These are phyloP conservation scores for Siniperca undulata DNA, from an alignment of 2,797 vertebrate species.

Conservation along the genomic window DNA sequence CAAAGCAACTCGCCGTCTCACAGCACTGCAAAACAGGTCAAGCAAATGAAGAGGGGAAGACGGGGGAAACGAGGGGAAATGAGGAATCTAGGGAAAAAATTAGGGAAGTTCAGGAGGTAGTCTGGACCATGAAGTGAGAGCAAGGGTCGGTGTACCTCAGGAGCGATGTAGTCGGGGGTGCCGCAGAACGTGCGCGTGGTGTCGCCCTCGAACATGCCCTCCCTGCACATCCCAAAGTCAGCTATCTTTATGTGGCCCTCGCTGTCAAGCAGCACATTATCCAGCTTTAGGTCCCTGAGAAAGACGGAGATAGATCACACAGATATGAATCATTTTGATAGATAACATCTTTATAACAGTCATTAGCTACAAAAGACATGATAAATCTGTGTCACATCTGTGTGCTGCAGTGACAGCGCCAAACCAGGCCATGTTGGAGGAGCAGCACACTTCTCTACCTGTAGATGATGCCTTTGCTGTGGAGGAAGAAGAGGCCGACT, in stretches of 20 bases:
- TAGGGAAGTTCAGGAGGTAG: constrained; percentile 21
- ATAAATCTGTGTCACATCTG: constrained; percentile 64
- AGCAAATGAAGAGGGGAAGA: constrained; percentile 37
- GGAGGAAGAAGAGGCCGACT: constrained; percentile 93
- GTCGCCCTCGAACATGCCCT: constrained; percentile 89
- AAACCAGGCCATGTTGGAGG: constrained; percentile 35
- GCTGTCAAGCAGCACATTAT: constrained; percentile 92
- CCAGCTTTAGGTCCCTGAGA: constrained; percentile 92
- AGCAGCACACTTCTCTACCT: constrained; percentile 81
- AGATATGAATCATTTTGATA: constrained; percentile 67
- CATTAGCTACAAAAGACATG: constrained; percentile 63
- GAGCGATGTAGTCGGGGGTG: constrained; percentile 95
- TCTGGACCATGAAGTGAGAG: constrained; percentile 5
- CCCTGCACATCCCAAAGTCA: constrained; percentile 95
- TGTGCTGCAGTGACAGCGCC: constrained; percentile 20
- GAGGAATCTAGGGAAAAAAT: constrained; percentile 32
- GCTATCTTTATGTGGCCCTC: constrained; percentile 96
- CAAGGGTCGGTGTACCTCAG: constrained; percentile 85
- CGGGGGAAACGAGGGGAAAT: constrained; percentile 30
- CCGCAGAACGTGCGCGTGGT: constrained; percentile 94
- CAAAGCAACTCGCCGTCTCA: constrained; percentile 23
- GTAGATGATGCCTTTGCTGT: constrained; percentile 94
- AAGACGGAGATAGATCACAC: constrained; percentile 46
- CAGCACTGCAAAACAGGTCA: constrained; percentile 54
- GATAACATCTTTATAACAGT: constrained; percentile 67